Conservation (phyloP, 2,797 vertebrate genomes). For the Gila robusta region DNA sequence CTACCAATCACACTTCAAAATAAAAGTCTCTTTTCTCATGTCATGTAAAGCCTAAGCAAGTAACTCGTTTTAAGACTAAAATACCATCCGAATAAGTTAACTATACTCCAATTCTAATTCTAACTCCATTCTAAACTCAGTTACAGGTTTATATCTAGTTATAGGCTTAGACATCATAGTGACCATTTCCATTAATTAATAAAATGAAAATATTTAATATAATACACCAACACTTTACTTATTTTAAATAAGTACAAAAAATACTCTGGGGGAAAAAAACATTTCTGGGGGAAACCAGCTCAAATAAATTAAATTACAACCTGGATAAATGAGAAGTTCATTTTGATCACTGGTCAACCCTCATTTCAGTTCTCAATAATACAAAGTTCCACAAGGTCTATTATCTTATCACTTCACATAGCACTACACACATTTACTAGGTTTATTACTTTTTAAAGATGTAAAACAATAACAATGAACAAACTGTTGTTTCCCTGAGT, state of each 20-base stretch:
- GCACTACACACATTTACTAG: background rate
- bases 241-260: background rate
- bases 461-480: background rate
- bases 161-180: background rate
- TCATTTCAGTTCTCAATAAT: background rate
- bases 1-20: background rate
- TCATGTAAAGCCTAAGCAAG: background rate
- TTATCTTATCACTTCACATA: background rate
- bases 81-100: no score
- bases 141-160: background rate
- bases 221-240: background rate
- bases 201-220: background rate
- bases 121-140: background rate
- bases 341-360: background rate
- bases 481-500: conserved; percentile 12
- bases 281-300: background rate
- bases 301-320: background rate
- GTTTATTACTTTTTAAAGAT: background rate
- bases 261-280: background rate
- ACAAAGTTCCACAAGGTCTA: background rate
- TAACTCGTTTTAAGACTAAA: background rate
- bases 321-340: background rate
- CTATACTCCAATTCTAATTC: no score
- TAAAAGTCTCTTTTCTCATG: background rate
- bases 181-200: background rate